These are phyloP conservation scores for Drosophila meridionalis DNA, from an alignment of 2,888 invertebrate genomes.

Conservation along the genomic window DNA sequence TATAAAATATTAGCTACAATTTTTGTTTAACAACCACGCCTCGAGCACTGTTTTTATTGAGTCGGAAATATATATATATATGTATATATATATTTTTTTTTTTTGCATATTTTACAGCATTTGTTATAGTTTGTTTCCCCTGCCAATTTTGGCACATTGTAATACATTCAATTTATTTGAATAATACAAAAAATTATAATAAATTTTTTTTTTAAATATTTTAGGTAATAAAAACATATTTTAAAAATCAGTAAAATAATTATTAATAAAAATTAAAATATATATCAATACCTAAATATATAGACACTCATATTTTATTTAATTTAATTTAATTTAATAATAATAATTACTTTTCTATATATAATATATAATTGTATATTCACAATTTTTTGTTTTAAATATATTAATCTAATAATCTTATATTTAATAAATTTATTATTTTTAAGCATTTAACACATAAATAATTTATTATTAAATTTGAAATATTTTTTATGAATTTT, in stretches of 20 bases:
- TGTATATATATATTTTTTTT: not conserved
- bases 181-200: no score
- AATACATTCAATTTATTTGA: not conserved
- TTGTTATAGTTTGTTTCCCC: conserved; percentile 4
- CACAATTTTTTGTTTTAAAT: not conserved
- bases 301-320: not conserved
- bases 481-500: not conserved
- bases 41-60: conserved; percentile 3
- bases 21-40: not conserved
- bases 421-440: not conserved
- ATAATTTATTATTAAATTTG: not conserved
- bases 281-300: not conserved
- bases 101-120: not conserved
- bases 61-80: conserved; percentile 3
- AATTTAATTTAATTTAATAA: not conserved
- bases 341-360: not conserved
- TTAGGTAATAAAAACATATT: not conserved
- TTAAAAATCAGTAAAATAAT: not conserved
- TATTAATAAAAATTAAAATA: not conserved
- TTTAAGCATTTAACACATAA: not conserved
- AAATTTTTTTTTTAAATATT: no score
- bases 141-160: not conserved
- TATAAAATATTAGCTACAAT: conserved; percentile 21
- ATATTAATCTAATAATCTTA: not conserved
- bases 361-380: no score